Conservation (phyloP, 2,888 invertebrate genomes). For the Xanthorhoe spadicearia region DNA sequence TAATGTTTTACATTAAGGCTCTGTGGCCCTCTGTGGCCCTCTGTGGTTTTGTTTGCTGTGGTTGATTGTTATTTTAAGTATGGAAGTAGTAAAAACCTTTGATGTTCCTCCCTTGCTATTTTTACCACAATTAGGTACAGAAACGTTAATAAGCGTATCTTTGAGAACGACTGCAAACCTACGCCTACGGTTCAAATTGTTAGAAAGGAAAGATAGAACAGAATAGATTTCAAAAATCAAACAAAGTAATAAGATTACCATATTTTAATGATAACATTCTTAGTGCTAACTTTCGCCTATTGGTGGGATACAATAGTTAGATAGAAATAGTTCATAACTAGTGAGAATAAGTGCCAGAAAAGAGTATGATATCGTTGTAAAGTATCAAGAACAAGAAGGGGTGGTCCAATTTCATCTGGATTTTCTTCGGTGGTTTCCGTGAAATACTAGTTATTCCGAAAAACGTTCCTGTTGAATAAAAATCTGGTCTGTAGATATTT, state of each 20-base stretch:
- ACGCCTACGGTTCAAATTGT: too few relatives aligned
- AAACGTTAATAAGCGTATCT: too few relatives aligned
- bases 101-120: too few relatives aligned
- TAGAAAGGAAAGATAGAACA: background rate
- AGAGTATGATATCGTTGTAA: slow-evolving; percentile 44
- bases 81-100: too few relatives aligned
- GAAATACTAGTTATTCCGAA: background rate
- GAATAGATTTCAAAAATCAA: background rate
- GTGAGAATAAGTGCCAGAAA: slow-evolving; percentile 44
- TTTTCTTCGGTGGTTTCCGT: slow-evolving; percentile 24
- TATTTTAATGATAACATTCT: background rate
- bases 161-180: too few relatives aligned
- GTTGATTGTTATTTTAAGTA: too few relatives aligned
- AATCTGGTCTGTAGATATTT: background rate
- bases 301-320: background rate
- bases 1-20: too few relatives aligned
- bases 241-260: background rate
- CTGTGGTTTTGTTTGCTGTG: too few relatives aligned
- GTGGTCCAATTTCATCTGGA: slow-evolving; percentile 41
- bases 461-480: slow-evolving; percentile 13
- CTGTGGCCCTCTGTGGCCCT: too few relatives aligned
- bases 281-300: background rate
- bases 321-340: background rate
- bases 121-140: too few relatives aligned
- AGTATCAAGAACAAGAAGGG: slow-evolving; percentile 46